Conservation (phyloP, 1,140 invertebrate species). For the Lepeophtheirus salmonis region DNA sequence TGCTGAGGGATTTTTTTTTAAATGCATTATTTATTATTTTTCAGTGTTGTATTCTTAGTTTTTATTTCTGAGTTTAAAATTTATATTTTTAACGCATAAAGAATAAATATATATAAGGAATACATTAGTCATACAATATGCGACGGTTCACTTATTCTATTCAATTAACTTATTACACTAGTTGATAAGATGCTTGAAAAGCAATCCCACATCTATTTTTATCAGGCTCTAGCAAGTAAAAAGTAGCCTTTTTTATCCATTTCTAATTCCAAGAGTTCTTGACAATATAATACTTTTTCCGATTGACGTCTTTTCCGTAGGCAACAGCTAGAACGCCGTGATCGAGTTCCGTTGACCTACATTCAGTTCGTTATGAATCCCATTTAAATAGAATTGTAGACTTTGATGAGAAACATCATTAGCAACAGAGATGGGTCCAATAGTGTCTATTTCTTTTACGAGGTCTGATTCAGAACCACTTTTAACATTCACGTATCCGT, state of each 20-base stretch:
- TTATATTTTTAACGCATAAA: too few relatives aligned
- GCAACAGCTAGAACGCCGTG: constrained; percentile 28
- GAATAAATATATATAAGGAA: too few relatives aligned
- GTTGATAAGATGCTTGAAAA: constrained; percentile 21
- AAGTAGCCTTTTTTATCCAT: constrained; percentile 39
- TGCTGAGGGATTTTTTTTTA: too few relatives aligned
- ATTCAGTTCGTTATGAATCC: constrained; percentile 46
- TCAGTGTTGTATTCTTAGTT: too few relatives aligned
- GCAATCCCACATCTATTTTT: constrained; percentile 27
- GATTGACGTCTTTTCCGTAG: constrained; percentile 24
- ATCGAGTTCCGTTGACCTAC: constrained; percentile 46
- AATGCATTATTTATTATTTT: too few relatives aligned
- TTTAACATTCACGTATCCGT: constrained; percentile 56
- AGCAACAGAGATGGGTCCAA: constrained; percentile 61
- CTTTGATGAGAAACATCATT: constrained; percentile 68
- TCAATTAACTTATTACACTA: constrained; percentile 22
- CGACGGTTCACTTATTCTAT: too few relatives aligned
- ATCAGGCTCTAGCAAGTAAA: constrained; percentile 32
- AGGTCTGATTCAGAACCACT: constrained; percentile 46
- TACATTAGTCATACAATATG: too few relatives aligned
- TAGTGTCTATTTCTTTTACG: constrained; percentile 57
- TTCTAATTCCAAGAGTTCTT: constrained; percentile 32
- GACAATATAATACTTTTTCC: constrained; percentile 35
- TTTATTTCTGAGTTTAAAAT: too few relatives aligned
- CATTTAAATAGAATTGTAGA: constrained; percentile 57